These are phyloP conservation scores for Paedocypris sp. DNA, from an alignment of 2,113 vertebrate genomes.

Conservation along the genomic window DNA sequence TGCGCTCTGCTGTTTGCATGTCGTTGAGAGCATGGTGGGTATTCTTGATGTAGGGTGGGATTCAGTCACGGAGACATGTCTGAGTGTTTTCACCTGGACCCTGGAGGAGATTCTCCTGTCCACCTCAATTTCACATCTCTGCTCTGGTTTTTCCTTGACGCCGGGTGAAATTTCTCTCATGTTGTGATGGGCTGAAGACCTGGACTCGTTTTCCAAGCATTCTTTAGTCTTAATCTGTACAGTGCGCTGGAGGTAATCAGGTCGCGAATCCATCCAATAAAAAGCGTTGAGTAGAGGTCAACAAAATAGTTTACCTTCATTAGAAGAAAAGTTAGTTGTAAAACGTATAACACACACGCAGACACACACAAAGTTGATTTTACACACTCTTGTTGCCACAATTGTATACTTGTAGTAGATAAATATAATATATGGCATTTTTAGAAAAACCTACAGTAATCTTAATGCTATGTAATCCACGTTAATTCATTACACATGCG, in stretches of 20 bases:
- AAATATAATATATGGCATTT: no score
- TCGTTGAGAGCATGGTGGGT: background rate
- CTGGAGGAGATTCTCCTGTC: background rate
- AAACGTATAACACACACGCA: no score
- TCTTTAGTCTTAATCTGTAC: slow-evolving; percentile 8
- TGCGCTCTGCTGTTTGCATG: background rate
- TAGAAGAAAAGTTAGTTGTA: no score
- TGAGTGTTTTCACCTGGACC: slow-evolving; percentile 8
- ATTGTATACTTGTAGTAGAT: no score
- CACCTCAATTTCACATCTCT: background rate
- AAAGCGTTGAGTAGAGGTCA: no score
- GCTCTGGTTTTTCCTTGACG: background rate
- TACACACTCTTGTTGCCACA: no score
- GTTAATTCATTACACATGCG: no score
- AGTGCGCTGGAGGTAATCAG: background rate
- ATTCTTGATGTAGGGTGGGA: background rate
- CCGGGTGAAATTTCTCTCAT: slow-evolving; percentile 17
- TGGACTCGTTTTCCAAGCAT: slow-evolving; percentile 32
- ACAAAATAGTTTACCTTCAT: no score
- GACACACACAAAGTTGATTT: no score
- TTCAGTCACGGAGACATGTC: background rate
- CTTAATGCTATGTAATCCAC: no score
- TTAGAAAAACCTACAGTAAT: no score
- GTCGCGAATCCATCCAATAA: background rate
- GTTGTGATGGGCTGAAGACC: slow-evolving; percentile 11